Evolutionary conservation across 2,888 invertebrate genomes (phyloP).

Genomic region (Petrophora chlorosata): DNA sequence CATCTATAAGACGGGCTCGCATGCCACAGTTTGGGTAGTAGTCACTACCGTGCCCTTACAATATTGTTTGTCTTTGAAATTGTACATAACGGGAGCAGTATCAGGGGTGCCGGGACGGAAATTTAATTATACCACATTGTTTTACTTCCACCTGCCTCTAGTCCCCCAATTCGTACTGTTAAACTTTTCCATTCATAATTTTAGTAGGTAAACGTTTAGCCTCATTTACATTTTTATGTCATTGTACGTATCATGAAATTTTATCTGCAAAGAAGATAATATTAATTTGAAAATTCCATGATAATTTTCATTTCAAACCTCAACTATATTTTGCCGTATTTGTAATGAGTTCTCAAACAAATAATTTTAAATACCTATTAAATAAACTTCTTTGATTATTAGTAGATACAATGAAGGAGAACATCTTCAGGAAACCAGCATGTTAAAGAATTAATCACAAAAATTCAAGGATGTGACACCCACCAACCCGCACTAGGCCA

Average conservation of each 20-base stretch:
- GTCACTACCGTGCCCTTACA: slow-evolving; percentile 18
- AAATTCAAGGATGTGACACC: too few species aligned
- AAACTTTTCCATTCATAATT: slow-evolving; percentile 30
- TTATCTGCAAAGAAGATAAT: slow-evolving; percentile 10
- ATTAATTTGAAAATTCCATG: slow-evolving; percentile 12
- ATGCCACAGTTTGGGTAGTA: slow-evolving; percentile 24
- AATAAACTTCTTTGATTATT: too few species aligned
- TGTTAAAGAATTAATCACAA: too few species aligned
- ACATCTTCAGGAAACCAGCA: too few species aligned
- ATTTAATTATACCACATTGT: slow-evolving; percentile 50
- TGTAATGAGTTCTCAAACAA: too few species aligned
- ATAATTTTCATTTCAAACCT: slow-evolving; percentile 14
- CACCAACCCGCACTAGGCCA: too few species aligned
- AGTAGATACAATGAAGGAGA: too few species aligned
- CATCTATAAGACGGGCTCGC: slow-evolving; percentile 38
- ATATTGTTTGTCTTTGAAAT: slow-evolving; percentile 62
- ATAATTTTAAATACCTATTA: too few species aligned
- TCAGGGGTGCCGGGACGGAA: slow-evolving; percentile 46
- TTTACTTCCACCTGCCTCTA: slow-evolving; percentile 33
- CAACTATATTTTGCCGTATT: too few species aligned
- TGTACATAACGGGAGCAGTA: slow-evolving; percentile 53
- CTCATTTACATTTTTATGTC: slow-evolving; percentile 34
- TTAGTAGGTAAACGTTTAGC: slow-evolving; percentile 29
- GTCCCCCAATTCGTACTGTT: slow-evolving; percentile 33
- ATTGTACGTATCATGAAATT: slow-evolving; percentile 18